Evolutionary conservation across 2,888 invertebrate genomes (phyloP).

Genomic region (Pterobdella sp.): DNA sequence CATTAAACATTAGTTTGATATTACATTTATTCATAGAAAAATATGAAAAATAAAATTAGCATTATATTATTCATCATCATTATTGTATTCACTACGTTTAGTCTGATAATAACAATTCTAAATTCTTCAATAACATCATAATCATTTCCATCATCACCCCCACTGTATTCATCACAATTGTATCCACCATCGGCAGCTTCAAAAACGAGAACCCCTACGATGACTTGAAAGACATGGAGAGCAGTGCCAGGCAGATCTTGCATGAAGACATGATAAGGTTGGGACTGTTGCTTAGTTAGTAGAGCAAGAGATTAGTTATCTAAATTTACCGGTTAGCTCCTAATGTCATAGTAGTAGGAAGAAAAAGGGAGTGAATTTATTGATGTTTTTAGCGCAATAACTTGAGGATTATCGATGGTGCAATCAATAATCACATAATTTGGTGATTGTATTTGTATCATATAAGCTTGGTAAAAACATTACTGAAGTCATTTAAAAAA

Average conservation of each 20-base stretch:
- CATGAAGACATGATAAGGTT: neutral
- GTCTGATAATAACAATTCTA: neutral
- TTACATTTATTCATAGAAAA: no score
- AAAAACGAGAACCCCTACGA: slow-evolving; percentile 9
- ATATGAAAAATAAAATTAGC: neutral
- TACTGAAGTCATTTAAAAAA: no score
- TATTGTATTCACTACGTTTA: neutral
- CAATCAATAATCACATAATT: no score
- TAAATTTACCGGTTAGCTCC: no score
- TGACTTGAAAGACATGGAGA: slow-evolving; percentile 10
- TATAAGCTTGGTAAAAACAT: no score
- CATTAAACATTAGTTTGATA: no score
- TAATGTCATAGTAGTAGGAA: no score
- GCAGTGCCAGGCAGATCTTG: neutral
- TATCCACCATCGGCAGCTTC: neutral
- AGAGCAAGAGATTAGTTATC: no score
- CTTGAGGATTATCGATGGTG: no score
- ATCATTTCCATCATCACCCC: neutral
- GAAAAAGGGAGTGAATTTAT: no score
- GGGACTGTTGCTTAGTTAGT: neutral
- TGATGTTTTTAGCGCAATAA: no score
- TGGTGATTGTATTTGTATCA: no score
- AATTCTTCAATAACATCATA: neutral
- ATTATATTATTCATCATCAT: neutral
- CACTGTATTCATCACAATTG: neutral